These are phyloP conservation scores for Odocoileus virginianus DNA, from an alignment of 2,113 vertebrate species.

Conservation along the genomic window DNA sequence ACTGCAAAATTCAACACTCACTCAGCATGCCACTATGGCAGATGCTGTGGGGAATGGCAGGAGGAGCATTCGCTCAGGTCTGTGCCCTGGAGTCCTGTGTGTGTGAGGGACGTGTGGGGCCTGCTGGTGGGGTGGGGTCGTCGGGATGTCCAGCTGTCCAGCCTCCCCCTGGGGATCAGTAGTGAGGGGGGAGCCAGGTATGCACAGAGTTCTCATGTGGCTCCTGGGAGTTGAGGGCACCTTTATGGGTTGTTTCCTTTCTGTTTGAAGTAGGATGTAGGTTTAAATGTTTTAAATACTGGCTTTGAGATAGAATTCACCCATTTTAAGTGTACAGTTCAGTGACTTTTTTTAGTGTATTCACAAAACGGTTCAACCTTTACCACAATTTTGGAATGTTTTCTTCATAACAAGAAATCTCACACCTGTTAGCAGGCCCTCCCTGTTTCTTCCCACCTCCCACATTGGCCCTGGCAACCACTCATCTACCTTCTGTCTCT, in stretches of 20 bases:
- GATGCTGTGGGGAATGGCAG: neutral
- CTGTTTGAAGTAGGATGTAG: neutral
- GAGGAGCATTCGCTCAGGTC: neutral
- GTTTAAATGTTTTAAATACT: neutral
- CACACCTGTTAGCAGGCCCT: neutral
- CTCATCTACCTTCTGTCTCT: neutral
- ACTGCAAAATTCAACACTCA: too few relatives aligned
- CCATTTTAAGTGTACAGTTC: neutral
- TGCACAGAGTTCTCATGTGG: neutral
- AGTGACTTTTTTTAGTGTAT: neutral
- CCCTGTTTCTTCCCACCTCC: neutral
- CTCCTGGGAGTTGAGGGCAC: neutral
- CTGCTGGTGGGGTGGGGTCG: neutral
- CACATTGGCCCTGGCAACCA: neutral
- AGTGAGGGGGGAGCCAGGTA: neutral
- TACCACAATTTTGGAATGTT: neutral
- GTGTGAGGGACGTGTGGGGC: fast-evolving
- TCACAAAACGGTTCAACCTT: neutral
- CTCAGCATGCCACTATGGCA: neutral
- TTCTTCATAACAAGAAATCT: neutral
- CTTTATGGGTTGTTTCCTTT: neutral
- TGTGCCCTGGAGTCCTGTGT: neutral
- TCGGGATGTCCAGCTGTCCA: too few relatives aligned
- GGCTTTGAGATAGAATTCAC: neutral
- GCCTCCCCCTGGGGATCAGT: neutral